Evolutionary conservation across 2,888 invertebrate genomes (phyloP), one percentile per base, ranked within the genome.

Genomic region (Cephonodes hylas): DNA sequence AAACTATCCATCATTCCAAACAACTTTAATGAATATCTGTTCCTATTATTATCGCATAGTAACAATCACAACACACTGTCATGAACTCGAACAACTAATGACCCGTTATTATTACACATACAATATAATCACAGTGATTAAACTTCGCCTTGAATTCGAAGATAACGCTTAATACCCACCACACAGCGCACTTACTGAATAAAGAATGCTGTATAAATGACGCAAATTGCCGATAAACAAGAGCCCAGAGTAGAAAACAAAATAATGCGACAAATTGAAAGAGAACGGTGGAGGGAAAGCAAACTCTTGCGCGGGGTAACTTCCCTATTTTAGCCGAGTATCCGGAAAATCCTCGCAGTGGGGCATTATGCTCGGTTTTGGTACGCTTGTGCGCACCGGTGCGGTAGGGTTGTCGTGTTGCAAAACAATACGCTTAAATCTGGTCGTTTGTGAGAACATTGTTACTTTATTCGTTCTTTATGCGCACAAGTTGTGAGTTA

Each of bases 331-430:
- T 62, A 63, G 48, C 64, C 27, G 58, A 23, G 64, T 56, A 63
- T 64, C 62, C 61, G 57, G 66, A 67, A 69, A 75, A 74, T 75
- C 72, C 73, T 67, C 44, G 61, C 60, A 66, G 62, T 68, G 42
- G 48, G 58, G 58, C 45, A 62, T 74, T 71, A 71, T 64, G 64
- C 64, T 59, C 69, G 67, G 68, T 63, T 67, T 73, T 68, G 67
- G 67, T 58, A 64, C 63, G 64, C 58, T 59, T 64, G 48, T 67
- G 64, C 64, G 66, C 63, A 63, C 58, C 56, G 64, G 69, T 27
- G 65, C 63, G 64, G 63, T 69, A 67, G 69, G 69, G 69, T 42
- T 60, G 42, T 23, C 60, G 1, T 42, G 5, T 25, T 2, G 3
- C 38, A 10, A 13, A 27, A 42, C 18, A 25, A 13, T 23, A 15